A percentile compares a stretch with the other conserved stretches of the same genome.
These are phyloP conservation scores for Drosophila bocki DNA, from an alignment of 1,140 invertebrate species.

Conservation along the genomic window DNA sequence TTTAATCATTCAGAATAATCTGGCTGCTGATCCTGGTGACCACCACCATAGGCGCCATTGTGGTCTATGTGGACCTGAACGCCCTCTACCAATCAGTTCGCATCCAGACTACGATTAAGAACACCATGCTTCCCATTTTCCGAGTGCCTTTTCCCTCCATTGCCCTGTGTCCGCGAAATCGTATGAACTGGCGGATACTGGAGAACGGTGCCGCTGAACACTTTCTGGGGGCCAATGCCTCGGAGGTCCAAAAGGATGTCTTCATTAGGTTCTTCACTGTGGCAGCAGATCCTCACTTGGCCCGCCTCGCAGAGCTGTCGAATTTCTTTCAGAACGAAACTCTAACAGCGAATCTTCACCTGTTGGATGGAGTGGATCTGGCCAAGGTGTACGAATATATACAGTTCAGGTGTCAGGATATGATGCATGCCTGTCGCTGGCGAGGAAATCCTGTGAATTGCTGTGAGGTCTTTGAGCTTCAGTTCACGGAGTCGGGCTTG, in stretches of 20 bases:
- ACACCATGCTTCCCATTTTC: conserved; percentile 68
- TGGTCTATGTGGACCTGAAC: conserved; percentile 66
- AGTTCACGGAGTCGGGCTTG: conserved; percentile 71
- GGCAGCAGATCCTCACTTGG: conserved; percentile 47
- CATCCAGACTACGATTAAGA: conserved; percentile 71
- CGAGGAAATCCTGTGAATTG: conserved; percentile 52
- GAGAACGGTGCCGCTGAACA: conserved; percentile 37
- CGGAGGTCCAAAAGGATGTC: conserved; percentile 22
- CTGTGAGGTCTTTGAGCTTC: conserved; percentile 67
- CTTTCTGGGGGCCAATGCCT: conserved; percentile 63
- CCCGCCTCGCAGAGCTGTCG: conserved; percentile 30
- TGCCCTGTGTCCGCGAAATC: conserved; percentile 61
- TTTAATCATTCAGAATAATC: conserved; percentile 51
- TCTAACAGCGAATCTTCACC: conserved; percentile 14
- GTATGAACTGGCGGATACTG: conserved; percentile 54
- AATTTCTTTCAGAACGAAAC: conserved; percentile 50
- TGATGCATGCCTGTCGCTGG: conserved; percentile 63
- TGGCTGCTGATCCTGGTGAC: conserved; percentile 69
- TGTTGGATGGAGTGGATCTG: conserved; percentile 58
- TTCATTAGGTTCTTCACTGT: conserved; percentile 63
- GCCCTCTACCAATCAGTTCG: conserved; percentile 57
- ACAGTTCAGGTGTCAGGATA: conserved; percentile 44
- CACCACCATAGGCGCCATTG: conserved; percentile 55
- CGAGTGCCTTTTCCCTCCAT: conserved; percentile 65
- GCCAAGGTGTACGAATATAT: conserved; percentile 39